Base-by-base conservation (phyloP, 2,888 invertebrate species). In the Ophioninae sp. region DNA sequence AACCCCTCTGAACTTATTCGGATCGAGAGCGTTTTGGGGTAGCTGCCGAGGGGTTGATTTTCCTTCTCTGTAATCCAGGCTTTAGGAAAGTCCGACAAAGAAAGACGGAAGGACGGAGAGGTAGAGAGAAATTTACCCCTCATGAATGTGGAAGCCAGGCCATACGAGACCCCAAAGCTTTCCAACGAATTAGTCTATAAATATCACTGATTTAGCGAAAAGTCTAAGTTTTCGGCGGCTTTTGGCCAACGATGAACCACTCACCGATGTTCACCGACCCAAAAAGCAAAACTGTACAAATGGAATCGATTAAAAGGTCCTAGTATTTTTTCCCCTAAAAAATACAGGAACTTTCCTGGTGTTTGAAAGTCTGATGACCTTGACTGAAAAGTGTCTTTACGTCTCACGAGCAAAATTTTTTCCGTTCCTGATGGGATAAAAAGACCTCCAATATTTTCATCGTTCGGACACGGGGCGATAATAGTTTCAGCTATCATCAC, bases 161-260 rank as follows among this genome's bases (percentile, higher is more conserved):
- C 79, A 41, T 39, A 68, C 64, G 30, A n/a, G 41, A 69, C 7
- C 20, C 59, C 61, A 22, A 86, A 87, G 87, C 89, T 89, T 87
- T 90, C 85, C 87, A 82, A 83, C 87, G 88, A 88, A 90, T 89
- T 89, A 88, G 85, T 86, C 88, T 87, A 89, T 89, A 89, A 90
- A 90, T 88, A 89, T 88, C 87, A 79, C 85, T 88, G 88, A 90
- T 90, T 89, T 88, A 89, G 85, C 80, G 85, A 61, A 78, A 75
- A 39, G 56, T 68, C 63, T 67, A 73, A 77, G 41, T 82, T 68
- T 41, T 63, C 44, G 65, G 69, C 64, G 59, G 59, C 56, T 39
- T 75, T 39, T 58, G 8, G 41, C 10, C 58, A 65, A 37, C 37
- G 10, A 64, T 64, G 44, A 73, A 44, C 71, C 17, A 10, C 69